A percentile compares a stretch with the other conserved stretches of the same genome.
These are phyloP conservation scores for Festucalex cinctus DNA, from an alignment of 2,113 vertebrate genomes.

Conservation along the genomic window DNA sequence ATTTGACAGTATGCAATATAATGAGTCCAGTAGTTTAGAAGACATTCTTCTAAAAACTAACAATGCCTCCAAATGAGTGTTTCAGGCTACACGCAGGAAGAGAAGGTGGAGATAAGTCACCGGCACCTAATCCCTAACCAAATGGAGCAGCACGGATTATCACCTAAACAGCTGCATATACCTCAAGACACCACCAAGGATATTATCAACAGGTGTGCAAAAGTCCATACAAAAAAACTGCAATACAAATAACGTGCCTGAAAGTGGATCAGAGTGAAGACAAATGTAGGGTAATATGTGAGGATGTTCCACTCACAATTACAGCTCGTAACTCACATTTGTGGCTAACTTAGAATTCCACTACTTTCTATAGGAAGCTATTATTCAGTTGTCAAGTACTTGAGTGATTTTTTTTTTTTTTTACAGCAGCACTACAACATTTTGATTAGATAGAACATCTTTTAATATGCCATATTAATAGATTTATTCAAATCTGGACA, in stretches of 20 bases:
- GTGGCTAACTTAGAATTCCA: background rate
- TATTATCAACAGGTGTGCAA: constrained; percentile 55
- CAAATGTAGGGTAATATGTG: background rate
- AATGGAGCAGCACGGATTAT: constrained; percentile 90
- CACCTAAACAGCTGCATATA: constrained; percentile 88
- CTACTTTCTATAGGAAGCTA: background rate
- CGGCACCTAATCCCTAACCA: constrained; percentile 94
- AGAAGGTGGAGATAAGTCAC: constrained; percentile 96
- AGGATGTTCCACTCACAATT: background rate
- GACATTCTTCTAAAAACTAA: background rate
- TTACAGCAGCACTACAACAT: background rate
- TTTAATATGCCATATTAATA: background rate
- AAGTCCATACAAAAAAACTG: background rate
- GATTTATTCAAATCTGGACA: too few species aligned
- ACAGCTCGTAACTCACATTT: constrained; percentile 1
- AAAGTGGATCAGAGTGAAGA: background rate
- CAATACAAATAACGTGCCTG: background rate
- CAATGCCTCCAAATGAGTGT: background rate
- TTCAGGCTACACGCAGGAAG: constrained; percentile 93
- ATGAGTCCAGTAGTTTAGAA: background rate
- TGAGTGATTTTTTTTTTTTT: background rate
- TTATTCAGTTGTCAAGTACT: constrained; percentile 9
- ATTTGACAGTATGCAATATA: too few species aligned
- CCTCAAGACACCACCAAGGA: constrained; percentile 81
- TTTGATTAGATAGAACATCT: background rate